Conservation (phyloP, 2,113 vertebrate species). For the Ovis aries region DNA sequence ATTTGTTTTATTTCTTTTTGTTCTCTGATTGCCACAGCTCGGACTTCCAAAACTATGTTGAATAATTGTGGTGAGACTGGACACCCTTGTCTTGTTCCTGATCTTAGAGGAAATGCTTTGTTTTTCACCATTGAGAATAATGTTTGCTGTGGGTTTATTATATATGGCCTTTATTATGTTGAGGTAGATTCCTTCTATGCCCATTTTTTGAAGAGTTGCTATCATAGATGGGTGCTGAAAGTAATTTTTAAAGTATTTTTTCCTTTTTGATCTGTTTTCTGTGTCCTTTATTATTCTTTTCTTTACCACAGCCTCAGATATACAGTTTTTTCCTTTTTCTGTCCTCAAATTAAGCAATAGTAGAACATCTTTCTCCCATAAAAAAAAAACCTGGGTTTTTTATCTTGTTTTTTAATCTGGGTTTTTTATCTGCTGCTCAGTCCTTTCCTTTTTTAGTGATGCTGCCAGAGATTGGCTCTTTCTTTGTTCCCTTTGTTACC, state of each 20-base stretch:
- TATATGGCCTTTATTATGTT: background rate
- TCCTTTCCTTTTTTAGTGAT: background rate
- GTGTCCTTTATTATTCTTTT: background rate
- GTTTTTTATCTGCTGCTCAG: background rate
- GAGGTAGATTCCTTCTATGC: background rate
- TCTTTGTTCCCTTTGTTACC: background rate
- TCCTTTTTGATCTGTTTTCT: background rate
- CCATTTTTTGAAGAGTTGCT: background rate
- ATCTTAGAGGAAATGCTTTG: background rate
- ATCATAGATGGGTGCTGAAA: background rate
- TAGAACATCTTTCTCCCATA: background rate
- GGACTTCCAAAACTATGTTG: background rate
- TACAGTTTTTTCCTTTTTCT: background rate
- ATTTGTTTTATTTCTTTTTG: background rate
- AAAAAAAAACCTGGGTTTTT: background rate
- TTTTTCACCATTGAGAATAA: background rate
- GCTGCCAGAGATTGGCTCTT: background rate
- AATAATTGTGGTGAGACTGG: background rate
- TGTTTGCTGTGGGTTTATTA: background rate
- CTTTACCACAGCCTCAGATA: background rate
- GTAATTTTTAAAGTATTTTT: background rate
- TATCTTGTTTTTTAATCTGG: too few relatives aligned
- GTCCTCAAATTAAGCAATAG: constrained; percentile 6
- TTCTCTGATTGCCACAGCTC: background rate
- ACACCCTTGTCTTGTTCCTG: background rate